phyloP scores from a whole-genome alignment of 2,888 invertebrate genomes.

The Perdita meconis region DNA sequence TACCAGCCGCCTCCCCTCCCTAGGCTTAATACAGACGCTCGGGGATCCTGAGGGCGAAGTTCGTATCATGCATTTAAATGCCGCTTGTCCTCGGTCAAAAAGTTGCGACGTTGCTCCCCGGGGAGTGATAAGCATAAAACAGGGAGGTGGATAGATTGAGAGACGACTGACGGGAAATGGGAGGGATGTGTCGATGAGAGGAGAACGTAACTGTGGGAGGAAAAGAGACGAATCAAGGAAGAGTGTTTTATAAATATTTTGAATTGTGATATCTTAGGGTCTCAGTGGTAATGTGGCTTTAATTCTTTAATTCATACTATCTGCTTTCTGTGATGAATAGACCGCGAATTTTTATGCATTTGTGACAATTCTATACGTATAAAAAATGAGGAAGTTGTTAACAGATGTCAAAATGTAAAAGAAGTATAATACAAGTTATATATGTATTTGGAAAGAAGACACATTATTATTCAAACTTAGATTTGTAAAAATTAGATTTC shows the following conservation, averaged over 20 bases:
- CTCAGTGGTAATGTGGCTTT: too few relatives aligned
- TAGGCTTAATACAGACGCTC: constrained; percentile 25
- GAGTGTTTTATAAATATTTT: constrained; percentile 15
- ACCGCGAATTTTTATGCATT: too few relatives aligned
- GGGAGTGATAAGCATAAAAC: constrained; percentile 51
- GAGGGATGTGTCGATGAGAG: not conserved
- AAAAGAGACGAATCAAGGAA: not conserved
- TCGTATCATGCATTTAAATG: constrained; percentile 58
- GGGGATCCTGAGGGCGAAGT: constrained; percentile 12
- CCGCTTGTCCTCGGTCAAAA: constrained; percentile 22
- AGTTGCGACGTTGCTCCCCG: constrained; percentile 32
- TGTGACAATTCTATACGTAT: too few relatives aligned
- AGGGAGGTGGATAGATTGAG: constrained; percentile 11
- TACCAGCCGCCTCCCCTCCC: not conserved
- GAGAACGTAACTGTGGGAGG: not conserved
- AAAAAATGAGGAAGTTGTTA: too few relatives aligned
- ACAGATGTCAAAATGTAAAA: too few relatives aligned
- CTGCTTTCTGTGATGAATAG: too few relatives aligned
- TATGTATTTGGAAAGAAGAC: too few relatives aligned
- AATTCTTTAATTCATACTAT: too few relatives aligned
- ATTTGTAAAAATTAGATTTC: too few relatives aligned
- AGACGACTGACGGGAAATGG: not conserved
- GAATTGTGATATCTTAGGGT: not conserved
- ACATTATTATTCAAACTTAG: too few relatives aligned
- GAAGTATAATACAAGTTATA: too few relatives aligned